These are phyloP conservation scores for Merops nubicus DNA, from an alignment of 2,113 vertebrate genomes.

Conservation along the genomic window DNA sequence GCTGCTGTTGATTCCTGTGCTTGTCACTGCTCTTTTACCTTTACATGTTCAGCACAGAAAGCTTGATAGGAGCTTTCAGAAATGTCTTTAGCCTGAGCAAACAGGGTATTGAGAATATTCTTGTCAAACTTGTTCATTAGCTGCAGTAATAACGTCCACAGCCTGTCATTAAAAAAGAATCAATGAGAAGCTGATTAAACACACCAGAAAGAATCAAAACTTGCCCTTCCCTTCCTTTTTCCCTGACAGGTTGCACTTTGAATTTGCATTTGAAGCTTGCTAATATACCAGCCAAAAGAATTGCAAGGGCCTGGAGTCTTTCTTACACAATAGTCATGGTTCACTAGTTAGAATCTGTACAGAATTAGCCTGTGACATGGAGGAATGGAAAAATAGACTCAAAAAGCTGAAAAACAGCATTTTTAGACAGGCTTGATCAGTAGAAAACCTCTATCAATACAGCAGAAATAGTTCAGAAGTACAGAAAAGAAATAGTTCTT, in stretches of 20 bases:
- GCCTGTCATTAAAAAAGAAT: slow-evolving; percentile 14
- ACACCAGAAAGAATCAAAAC: slow-evolving; percentile 47
- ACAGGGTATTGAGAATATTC: background rate
- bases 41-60: background rate
- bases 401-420: background rate
- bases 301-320: slow-evolving; percentile 38
- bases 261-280: slow-evolving; percentile 14
- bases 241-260: slow-evolving; percentile 44
- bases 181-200: slow-evolving; percentile 38
- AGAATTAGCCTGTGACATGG: slow-evolving; percentile 47
- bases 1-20: background rate
- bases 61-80: background rate
- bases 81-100: background rate
- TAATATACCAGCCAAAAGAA: slow-evolving; percentile 49
- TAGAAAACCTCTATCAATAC: background rate
- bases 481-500: too few species aligned
- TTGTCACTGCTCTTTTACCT: background rate
- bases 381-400: slow-evolving; percentile 29
- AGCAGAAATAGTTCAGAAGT: too few species aligned
- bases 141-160: background rate
- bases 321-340: slow-evolving; percentile 46
- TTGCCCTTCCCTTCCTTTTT: slow-evolving; percentile 49
- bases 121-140: slow-evolving; percentile 14
- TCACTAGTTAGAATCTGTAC: slow-evolving; percentile 34
- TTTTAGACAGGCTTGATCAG: background rate